Conservation (phyloP, 64 coral and sea anemone species). For the Exaiptasia diaphana region DNA sequence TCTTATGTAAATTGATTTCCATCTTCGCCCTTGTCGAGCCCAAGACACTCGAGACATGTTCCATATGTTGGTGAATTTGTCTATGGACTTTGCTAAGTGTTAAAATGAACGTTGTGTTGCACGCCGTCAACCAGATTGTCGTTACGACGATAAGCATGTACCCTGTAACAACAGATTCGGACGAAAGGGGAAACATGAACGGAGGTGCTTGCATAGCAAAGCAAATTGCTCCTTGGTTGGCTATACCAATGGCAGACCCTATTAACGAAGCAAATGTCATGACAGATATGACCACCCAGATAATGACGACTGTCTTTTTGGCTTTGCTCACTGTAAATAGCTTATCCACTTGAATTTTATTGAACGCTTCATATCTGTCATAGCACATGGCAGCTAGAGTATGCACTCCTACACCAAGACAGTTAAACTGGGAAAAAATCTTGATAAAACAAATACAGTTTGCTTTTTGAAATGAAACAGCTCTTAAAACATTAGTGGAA, state of each 20-base stretch:
- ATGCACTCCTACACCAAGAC: background rate
- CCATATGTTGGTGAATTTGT: background rate
- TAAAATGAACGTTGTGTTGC: background rate
- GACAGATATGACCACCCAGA: background rate
- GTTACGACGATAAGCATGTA: background rate
- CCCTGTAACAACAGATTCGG: background rate
- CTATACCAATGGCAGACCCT: background rate
- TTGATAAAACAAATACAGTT: background rate
- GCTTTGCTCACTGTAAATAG: background rate
- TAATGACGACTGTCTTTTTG: background rate
- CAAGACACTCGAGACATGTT: background rate
- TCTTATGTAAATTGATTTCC: background rate
- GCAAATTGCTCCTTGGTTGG: background rate
- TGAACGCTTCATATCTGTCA: background rate
- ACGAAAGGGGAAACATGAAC: background rate
- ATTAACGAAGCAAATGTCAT: background rate
- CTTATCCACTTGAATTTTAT: background rate
- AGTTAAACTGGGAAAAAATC: background rate
- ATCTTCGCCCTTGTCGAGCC: background rate
- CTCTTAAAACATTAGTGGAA: background rate
- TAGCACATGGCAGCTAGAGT: background rate
- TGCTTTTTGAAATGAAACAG: background rate
- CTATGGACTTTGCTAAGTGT: background rate
- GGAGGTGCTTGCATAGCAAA: background rate
- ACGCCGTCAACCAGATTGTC: background rate